These are phyloP conservation scores for Odontamblyopus lacepedii DNA, from an alignment of 2,797 vertebrate species.

Conservation along the genomic window DNA sequence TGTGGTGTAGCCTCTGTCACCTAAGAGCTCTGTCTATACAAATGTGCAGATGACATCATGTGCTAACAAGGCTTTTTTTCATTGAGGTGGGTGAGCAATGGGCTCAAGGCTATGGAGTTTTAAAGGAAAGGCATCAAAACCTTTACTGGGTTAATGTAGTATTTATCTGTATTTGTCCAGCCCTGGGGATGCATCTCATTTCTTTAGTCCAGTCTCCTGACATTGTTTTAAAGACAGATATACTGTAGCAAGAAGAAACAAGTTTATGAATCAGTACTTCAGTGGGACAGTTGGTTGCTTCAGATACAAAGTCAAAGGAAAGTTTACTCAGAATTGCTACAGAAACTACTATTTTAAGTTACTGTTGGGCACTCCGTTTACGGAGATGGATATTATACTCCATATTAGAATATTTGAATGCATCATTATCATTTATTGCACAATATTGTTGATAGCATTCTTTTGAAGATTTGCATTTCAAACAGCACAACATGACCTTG, in stretches of 20 bases:
- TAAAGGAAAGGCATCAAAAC: conserved; percentile 52
- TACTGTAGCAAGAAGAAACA: neutral
- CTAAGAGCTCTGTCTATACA: conserved; percentile 15
- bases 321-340: no score
- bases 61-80: conserved; percentile 53
- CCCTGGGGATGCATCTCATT: conserved; percentile 70
- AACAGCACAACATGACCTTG: no score
- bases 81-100: conserved; percentile 57
- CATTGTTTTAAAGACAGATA: neutral
- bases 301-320: no score
- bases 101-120: conserved; percentile 35
- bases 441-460: no score
- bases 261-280: neutral
- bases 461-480: no score
- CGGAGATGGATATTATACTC: no score
- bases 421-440: no score
- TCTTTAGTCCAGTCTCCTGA: conserved; percentile 52
- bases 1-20: neutral
- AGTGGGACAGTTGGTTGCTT: no score
- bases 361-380: no score
- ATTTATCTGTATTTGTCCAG: conserved; percentile 71
- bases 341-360: no score
- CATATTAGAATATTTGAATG: no score
- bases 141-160: conserved; percentile 63
- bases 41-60: conserved; percentile 13